Evolutionary conservation across 2,888 invertebrate species (phyloP).

Genomic region (Platycheirus rosarum): DNA sequence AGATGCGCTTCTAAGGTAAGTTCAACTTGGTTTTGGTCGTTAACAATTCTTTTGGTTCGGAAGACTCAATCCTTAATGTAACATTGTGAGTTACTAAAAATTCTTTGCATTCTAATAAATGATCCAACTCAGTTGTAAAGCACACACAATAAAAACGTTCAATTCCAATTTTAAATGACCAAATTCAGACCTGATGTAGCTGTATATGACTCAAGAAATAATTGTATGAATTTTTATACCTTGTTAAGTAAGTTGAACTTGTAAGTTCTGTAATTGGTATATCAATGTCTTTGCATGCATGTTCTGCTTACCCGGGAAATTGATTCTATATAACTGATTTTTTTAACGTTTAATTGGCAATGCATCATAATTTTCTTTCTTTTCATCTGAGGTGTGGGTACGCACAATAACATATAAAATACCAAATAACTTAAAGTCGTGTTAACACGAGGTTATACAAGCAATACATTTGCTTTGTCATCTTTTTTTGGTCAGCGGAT

Average conservation of each 20-base stretch:
- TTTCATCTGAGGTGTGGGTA: not conserved
- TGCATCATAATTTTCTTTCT: slow-evolving; percentile 6
- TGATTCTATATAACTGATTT: slow-evolving; percentile 9
- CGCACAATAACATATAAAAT: not conserved
- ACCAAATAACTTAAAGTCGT: not conserved
- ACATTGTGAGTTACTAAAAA: too few species aligned
- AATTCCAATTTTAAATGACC: not conserved
- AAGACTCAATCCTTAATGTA: too few species aligned
- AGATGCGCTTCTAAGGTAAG: not conserved
- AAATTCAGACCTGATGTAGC: not conserved
- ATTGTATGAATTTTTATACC: not conserved
- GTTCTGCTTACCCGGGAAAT: slow-evolving; percentile 14
- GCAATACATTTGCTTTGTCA: slow-evolving; percentile 11
- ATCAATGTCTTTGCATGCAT: slow-evolving; percentile 9
- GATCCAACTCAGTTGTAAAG: too few species aligned
- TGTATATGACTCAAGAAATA: not conserved
- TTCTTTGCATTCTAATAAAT: too few species aligned
- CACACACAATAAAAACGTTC: too few species aligned
- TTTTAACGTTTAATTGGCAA: slow-evolving; percentile 2
- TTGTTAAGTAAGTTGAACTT: slow-evolving; percentile 4
- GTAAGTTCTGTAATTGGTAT: slow-evolving; percentile 16
- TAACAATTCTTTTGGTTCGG: too few species aligned
- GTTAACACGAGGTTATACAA: slow-evolving; percentile 11
- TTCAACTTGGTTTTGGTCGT: not conserved
- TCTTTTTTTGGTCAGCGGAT: slow-evolving; percentile 18